Base-by-base conservation (phyloP, 2,797 vertebrate species). In the Sylvilagus floridanus region DNA sequence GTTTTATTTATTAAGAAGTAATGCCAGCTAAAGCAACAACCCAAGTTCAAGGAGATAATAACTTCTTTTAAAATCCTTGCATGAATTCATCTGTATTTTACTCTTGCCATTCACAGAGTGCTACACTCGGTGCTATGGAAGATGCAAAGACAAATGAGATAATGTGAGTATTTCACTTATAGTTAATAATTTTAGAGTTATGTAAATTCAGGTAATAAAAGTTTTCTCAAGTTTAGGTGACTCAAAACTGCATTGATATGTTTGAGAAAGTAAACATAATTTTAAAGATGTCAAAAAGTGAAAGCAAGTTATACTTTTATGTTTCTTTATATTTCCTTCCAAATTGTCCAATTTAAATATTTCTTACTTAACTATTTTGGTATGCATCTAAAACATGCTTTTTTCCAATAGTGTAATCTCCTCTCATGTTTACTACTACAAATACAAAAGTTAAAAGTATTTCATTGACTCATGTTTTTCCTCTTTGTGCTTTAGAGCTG, bases 381-480 rank as follows among this genome's bases (percentile, higher is more conserved):
- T 78, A 90, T 87, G 81, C 60, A 30, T 94, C 63, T 84, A 73
- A 96, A 96, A 82, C 88, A 47, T 71, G 16, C 22, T 68, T 72
- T 78, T 65, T n/a, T 17, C 32, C 22, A 10, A n/a, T 62, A 66
- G 77, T 90, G 83, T 92, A 93, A 89, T 92, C 32, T 92, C 65
- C 75, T 93, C 68, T 81, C 78, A 12, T 68, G 73, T 96, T 96
- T 95, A 91, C 73, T 76, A 81, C 63, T 54, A 26, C 4, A 77
- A 78, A 86, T 63, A 92, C 97, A 96, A 97, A 98, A 96, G 96
- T 97, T 98, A 98, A 97, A 97, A 95, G 68, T 97, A 88, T 95
- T 98, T 98, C 94, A 96, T 97, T 96, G 88, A 96, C 88, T 96
- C 93, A 97, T 93, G 97, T 97, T 97, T 16, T 98, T 97, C 95